phyloP scores from a whole-genome alignment of 2,888 invertebrate species.

The Netelia fuscicornis region DNA sequence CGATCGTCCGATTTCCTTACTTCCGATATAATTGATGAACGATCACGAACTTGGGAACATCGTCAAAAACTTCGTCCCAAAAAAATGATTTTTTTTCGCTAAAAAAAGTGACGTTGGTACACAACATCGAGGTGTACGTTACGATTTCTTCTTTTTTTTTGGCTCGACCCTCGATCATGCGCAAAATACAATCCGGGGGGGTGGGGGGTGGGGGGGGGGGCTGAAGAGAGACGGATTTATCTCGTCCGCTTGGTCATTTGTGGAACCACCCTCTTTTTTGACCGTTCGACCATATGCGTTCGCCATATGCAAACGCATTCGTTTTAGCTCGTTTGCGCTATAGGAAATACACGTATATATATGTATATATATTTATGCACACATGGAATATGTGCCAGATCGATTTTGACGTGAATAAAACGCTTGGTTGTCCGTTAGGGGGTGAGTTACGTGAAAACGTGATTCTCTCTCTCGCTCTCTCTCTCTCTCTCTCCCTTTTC shows the following conservation, averaged over 20 bases:
- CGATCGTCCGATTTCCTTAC: no score
- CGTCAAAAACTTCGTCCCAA: no score
- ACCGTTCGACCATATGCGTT: slow-evolving; percentile 84
- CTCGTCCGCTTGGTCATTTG: slow-evolving; percentile 80
- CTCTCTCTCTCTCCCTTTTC: slow-evolving; percentile 34
- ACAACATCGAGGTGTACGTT: slow-evolving; percentile 64
- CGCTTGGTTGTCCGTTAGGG: slow-evolving; percentile 20
- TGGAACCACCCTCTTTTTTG: slow-evolving; percentile 82
- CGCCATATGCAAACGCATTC: slow-evolving; percentile 79
- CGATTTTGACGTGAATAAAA: slow-evolving; percentile 65
- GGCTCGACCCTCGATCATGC: background rate
- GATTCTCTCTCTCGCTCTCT: no score
- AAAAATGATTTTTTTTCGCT: no score
- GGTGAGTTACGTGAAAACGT: slow-evolving; percentile 59
- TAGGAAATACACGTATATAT: background rate
- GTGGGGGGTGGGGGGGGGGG: no score
- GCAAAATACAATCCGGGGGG: slow-evolving; percentile 27
- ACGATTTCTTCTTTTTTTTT: slow-evolving; percentile 39
- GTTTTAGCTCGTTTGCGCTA: slow-evolving; percentile 54
- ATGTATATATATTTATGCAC: slow-evolving; percentile 5
- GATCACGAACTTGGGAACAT: no score
- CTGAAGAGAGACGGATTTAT: slow-evolving; percentile 53
- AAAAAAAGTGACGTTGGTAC: slow-evolving; percentile 61
- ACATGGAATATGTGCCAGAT: slow-evolving; percentile 44
- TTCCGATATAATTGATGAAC: no score